Conservation (phyloP, 2,797 vertebrate species). For the Pelobates cultripes region DNA sequence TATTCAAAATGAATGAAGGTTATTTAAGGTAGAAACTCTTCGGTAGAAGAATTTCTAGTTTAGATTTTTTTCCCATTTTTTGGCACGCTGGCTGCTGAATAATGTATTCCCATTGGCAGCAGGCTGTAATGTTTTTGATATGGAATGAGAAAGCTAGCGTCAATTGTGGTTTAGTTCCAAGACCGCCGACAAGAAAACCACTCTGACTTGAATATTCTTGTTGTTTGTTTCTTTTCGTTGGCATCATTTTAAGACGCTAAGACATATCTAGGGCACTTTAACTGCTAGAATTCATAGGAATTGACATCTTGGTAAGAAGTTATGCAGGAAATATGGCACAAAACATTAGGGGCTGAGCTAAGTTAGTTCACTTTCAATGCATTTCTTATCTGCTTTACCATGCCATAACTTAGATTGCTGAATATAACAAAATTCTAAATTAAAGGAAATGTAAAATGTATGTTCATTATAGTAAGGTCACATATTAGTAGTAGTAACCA, state of each 20-base stretch:
- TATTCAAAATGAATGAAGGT: background rate
- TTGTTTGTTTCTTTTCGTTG: background rate
- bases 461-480: no score
- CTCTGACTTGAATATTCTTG: constrained; percentile 4
- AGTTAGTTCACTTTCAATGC: no score
- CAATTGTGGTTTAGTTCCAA: no score
- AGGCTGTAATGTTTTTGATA: constrained; percentile 5
- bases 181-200: background rate
- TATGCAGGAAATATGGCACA: background rate
- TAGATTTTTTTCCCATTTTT: background rate
- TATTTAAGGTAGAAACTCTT: constrained; percentile 10
- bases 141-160: constrained; percentile 1
- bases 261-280: constrained; percentile 40
- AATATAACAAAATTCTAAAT: no score
- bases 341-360: background rate
- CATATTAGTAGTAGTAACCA: no score
- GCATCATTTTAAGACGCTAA: constrained; percentile 7
- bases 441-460: no score
- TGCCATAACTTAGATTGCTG: no score
- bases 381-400: no score
- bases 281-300: background rate
- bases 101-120: constrained; percentile 7
- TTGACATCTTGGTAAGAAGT: background rate
- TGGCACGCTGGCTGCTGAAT: constrained; percentile 22
- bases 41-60: constrained; percentile 5